Base-by-base conservation (phyloP, 2,113 vertebrate species). In the rat (Rattus norvegicus) region DNA sequence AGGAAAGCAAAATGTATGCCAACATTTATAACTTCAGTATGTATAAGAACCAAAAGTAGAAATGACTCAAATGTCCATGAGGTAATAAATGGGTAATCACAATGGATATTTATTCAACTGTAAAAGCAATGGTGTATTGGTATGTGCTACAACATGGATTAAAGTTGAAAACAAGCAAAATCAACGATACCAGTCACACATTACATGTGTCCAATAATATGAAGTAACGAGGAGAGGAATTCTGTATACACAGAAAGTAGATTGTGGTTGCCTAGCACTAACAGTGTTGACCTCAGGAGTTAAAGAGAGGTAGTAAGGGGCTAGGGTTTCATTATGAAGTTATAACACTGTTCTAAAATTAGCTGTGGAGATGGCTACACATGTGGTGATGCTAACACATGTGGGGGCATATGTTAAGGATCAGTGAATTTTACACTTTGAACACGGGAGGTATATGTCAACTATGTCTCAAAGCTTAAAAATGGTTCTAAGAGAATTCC, bases 11-110 rank as follows among this genome's bases (percentile, higher is more conserved):
- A 83, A 52, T 88, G 5, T 88, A 80, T 49, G 59, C 65, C 13
- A 87, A 84, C 91, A 56, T 63, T 88, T 95, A 56, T 91, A 69
- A 61, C 5, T 69, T 54, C 59, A 49, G 30, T 91, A 96, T 95
- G 59, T 36, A 30, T 65, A 85, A 28, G 90, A 91, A 63, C 43
- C 59, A 54, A 56, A 69, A 47, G 2, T 30, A 12, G n/a, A 92
- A 56, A 70, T 56, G 54, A 39, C 65, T 19, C 52, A 83, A 92
- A 72, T 52, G 16, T 36, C 17, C 63, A 69, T 87, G 26, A 69
- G 61, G 63, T 67, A 86, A 47, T 9, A 49, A 86, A 8, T 86
- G 9, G 61, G 30, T 86, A 67, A 65, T 19, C 39, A 67, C 67
- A 67, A 67, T 67, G 36, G 70, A 22, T 59, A 16, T 72, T 47